Conservation (phyloP, 2,888 invertebrate genomes). For the Loripinus fragilis region DNA sequence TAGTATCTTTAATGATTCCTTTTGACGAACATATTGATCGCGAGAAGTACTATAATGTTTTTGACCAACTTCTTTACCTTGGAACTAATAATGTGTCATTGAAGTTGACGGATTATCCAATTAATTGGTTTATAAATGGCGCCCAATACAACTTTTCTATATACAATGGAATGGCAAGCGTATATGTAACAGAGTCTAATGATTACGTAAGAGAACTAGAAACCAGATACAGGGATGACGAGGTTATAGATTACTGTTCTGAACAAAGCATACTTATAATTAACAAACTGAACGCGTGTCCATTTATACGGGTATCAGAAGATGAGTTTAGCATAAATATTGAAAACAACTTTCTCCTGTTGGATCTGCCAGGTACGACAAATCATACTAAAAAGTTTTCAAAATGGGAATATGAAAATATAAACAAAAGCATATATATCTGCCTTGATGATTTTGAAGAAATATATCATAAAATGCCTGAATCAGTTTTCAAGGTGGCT, state of each 20-base stretch:
- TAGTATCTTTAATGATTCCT: too few relatives aligned
- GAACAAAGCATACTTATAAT: too few relatives aligned
- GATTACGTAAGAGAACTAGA: background rate
- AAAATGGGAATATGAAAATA: constrained; percentile 1
- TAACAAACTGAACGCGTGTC: too few relatives aligned
- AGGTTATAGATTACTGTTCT: background rate
- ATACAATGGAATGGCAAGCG: background rate
- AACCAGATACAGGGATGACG: background rate
- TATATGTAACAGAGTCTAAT: background rate
- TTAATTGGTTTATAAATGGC: background rate
- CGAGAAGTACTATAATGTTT: too few relatives aligned
- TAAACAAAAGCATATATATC: background rate
- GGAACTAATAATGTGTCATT: too few relatives aligned
- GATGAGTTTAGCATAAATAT: background rate
- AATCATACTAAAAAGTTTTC: too few relatives aligned
- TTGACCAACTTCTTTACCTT: too few relatives aligned
- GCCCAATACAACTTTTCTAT: background rate
- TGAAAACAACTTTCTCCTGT: background rate
- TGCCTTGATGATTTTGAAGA: background rate
- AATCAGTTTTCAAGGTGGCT: background rate
- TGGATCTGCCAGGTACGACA: background rate
- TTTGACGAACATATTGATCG: too few relatives aligned
- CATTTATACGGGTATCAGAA: background rate
- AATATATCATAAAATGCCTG: background rate
- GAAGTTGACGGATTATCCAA: too few relatives aligned